Evolutionary conservation across 2,113 vertebrate species (phyloP), one percentile per base, ranked within the genome.

Genomic region (Malurus elegans): DNA sequence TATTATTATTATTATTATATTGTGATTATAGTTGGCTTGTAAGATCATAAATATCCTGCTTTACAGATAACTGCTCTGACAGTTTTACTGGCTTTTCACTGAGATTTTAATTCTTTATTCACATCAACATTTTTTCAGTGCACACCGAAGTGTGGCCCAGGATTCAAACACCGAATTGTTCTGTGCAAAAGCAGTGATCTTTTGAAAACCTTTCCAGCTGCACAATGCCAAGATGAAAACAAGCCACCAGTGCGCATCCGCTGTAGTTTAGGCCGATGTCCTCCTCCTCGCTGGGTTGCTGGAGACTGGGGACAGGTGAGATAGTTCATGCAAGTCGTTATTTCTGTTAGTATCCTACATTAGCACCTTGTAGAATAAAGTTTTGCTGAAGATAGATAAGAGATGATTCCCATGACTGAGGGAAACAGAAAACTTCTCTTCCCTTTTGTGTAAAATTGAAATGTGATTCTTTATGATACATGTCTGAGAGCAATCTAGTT

Each of bases 301-400:
- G 99, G 99, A 84, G 99, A 99, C 97, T 99, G 99, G 99, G 99
- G 99, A 93, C 99, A 99, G 99, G 99, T 99, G 97, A 96, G 92
- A 83, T 51, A 40, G 12, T 31, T 45, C 21, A 5, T 67, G 42
- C 10, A 32, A 47, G 6, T 44, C 29, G 51, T 47, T 53, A 26
- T 18, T 84, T 32, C n/a, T 90, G 8, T 50, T 90, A 32, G 9
- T 80, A 31, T 75, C 15, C 28, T 75, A 38, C 13, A 31, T 66
- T 31, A 54, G 28, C 32, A 38, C 18, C 36, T 90, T 48, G 17
- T 87, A 32, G 32, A 21, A 42, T n/a, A n/a, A 29, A 4, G 11
- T 26, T 4, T 54, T 87, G 23, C 50, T 83, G 47, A 44, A 71
- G 75, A 58, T 42, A 34, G 23, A 0, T 29, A 32, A 61, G 10